Evolutionary conservation across 2,797 vertebrate species (phyloP).

Genomic region (Aythya fuligula): DNA sequence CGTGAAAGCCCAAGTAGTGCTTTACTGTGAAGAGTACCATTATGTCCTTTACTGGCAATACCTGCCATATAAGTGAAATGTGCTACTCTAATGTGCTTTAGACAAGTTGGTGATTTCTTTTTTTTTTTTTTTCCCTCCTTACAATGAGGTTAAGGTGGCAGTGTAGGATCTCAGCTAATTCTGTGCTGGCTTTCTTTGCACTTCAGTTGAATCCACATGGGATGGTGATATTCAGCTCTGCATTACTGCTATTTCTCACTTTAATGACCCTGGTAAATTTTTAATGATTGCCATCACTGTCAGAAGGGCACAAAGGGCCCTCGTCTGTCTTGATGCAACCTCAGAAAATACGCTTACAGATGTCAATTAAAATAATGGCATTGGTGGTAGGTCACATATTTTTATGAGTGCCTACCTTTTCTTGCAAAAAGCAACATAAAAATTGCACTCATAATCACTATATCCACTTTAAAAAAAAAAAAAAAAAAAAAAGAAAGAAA

Average conservation of each 20-base stretch:
- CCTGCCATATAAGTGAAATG: not conserved
- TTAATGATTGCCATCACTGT: conserved; percentile 63
- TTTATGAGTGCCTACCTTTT: not conserved
- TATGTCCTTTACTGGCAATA: not conserved
- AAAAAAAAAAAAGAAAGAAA: not conserved
- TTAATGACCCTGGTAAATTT: conserved; percentile 66
- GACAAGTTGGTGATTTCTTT: not conserved
- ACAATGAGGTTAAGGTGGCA: conserved; percentile 5
- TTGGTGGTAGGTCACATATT: conserved; percentile 27
- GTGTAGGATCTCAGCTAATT: not conserved
- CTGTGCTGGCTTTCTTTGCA: not conserved
- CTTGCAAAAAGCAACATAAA: conserved; percentile 8
- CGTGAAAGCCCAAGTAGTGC: not conserved
- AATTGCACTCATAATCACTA: conserved; percentile 8
- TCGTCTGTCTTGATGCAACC: conserved; percentile 31
- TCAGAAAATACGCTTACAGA: conserved; percentile 25
- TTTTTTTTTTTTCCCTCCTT: not conserved
- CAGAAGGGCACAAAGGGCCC: conserved; percentile 55
- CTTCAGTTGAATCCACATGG: conserved; percentile 30
- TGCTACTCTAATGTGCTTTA: not conserved
- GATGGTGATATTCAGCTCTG: conserved; percentile 35
- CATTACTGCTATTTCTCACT: conserved; percentile 69
- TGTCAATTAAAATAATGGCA: conserved; percentile 67
- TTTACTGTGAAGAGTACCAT: not conserved
- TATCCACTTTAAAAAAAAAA: not conserved